Evolutionary conservation across 1,140 invertebrate genomes (phyloP), one percentile per base, ranked within the genome.

Genomic region (Cydia splendana): DNA sequence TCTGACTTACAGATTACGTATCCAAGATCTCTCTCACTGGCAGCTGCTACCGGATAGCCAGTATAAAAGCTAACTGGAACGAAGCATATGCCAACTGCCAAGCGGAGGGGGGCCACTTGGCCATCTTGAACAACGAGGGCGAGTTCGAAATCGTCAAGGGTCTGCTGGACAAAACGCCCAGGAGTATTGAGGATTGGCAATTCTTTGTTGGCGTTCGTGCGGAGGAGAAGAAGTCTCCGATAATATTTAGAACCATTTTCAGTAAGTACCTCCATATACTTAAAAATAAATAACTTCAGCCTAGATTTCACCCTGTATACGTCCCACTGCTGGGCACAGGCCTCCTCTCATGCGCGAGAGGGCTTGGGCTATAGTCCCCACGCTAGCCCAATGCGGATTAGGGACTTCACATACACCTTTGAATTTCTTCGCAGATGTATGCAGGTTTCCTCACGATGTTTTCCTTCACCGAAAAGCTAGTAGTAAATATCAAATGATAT

Each of bases 1-100:
- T 2, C 42, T 48, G 3, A 48, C 13, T 84, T 82, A 45, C 80
- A 91, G 89, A 75, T 34, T 91, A 88, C 74, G 45, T 71, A 13
- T 71, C 67, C 9, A 79, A 65, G 85, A 85, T 71, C 78, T 75
- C n/a, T 30, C 75, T 30, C 78, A 65, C 53, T 0, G 78, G 84
- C 7, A 91, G 91, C 65, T 88, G 87, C 69, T 92, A 93, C 79
- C 91, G 85, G 74, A 82, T 90, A 1, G 80, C 89, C 1, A 20
- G 42, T 0, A 38, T 79, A 2, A 57, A 80, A 0, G 84, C 76
- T 28, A 79, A 85, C 0, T 93, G 89, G 89, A 85, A 87, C 48
- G 76, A 87, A 38, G 90, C 91, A 1, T 88, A 86, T 28, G 76
- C 75, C 0, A 85, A 86, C 1, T 93, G 91, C 74, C 78, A 77